These are phyloP conservation scores for Tipula lateralis DNA, from an alignment of 2,888 invertebrate genomes.

Conservation along the genomic window DNA sequence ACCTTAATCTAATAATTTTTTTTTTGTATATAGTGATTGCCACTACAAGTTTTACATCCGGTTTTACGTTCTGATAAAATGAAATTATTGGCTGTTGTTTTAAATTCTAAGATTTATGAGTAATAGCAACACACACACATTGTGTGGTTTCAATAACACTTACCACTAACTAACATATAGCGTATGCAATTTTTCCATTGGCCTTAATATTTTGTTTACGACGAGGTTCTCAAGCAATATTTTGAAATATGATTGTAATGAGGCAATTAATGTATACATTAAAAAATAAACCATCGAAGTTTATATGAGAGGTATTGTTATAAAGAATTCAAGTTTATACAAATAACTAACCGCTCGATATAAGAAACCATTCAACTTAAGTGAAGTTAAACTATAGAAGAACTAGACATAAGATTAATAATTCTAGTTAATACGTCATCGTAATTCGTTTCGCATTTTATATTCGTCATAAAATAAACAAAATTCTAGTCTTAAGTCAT, in stretches of 20 bases:
- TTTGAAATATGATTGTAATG: neutral
- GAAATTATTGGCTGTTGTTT: neutral
- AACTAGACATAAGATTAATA: no score
- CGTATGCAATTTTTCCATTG: neutral
- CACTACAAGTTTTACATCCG: neutral
- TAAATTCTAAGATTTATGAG: neutral
- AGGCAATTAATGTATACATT: neutral
- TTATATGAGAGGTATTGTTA: neutral
- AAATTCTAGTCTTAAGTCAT: no score
- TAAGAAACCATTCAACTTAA: no score
- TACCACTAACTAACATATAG: neutral
- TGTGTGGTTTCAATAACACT: no score
- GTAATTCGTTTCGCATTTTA: no score
- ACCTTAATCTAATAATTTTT: neutral
- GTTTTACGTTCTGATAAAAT: slow-evolving; percentile 11
- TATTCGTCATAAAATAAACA: no score
- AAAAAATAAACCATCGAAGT: neutral
- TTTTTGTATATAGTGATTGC: neutral
- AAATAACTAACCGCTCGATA: no score
- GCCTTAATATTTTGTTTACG: neutral
- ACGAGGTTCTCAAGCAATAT: neutral
- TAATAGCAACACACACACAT: neutral
- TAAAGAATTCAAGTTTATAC: no score
- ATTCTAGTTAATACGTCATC: no score
- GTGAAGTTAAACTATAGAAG: no score